Percentiles rank a stretch among this genome's conserved stretches.
Conservation (phyloP, 2,113 vertebrate genomes). For the Myotis brandtii region DNA sequence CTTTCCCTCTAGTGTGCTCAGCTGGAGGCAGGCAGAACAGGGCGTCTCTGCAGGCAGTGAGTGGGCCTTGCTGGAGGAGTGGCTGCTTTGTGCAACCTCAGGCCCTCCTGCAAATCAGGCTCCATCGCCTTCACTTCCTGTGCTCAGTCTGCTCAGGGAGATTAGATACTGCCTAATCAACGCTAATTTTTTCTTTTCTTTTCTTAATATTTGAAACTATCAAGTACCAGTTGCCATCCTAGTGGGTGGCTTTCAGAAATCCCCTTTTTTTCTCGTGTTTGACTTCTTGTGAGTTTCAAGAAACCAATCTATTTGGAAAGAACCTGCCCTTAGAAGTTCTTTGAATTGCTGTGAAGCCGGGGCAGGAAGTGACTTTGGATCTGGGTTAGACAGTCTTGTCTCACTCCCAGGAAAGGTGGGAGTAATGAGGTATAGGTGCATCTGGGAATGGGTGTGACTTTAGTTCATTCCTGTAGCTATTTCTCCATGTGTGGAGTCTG, state of each 20-base stretch:
- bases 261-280: constrained; percentile 75
- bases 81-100: constrained; percentile 63
- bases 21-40: constrained; percentile 62
- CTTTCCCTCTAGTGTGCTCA: constrained; percentile 60
- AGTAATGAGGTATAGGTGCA: background rate
- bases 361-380: constrained; percentile 74
- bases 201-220: constrained; percentile 80
- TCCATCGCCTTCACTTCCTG: constrained; percentile 76
- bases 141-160: constrained; percentile 74
- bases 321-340: constrained; percentile 75
- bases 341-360: constrained; percentile 67
- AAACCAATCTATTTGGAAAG: constrained; percentile 77
- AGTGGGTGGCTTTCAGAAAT: constrained; percentile 80
- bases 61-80: constrained; percentile 66
- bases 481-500: background rate
- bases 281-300: constrained; percentile 72
- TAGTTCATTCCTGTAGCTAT: background rate
- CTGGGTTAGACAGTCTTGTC: constrained; percentile 32
- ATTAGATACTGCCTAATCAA: constrained; percentile 77
- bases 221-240: constrained; percentile 71
- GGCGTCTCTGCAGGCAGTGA: constrained; percentile 33
- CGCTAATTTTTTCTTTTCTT: constrained; percentile 45
- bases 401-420: constrained; percentile 14
- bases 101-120: constrained; percentile 70
- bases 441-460: background rate